Base-by-base conservation (phyloP, 2,113 vertebrate species). In the Oncorhynchus nerka region DNA sequence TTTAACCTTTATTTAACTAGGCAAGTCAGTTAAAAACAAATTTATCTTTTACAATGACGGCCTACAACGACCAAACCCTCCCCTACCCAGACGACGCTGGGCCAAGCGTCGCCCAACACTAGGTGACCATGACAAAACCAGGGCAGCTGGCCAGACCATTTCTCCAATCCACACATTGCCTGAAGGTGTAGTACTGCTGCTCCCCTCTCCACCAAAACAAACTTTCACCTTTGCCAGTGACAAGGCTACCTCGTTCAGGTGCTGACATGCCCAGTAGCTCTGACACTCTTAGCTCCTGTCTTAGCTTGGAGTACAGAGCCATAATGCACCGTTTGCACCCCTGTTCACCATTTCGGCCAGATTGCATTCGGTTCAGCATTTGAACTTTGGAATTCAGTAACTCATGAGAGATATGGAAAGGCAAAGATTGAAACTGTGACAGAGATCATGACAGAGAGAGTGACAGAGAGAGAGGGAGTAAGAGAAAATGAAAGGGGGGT, bases 401-500 rank as follows among this genome's bases (percentile, higher is more conserved):
- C 19, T 28, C 22, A n/a, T 26, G 11, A 68, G 48, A 68, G 26
- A 26, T 67, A 22, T 9, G 70, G 3, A 76, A 11, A 26, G 67
- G 28, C 8, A 48, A 16, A 77, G 48, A 48, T 15, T 5, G 4
- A 26, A 1, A 69, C 0, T 26, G 20, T n/a, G 34, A 68, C 57
- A 72, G 66, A 49, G 24, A 72, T 28, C 28, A 48, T 66, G 39
- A 70, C 6, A 73, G 32, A 75, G 57, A 48, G 64, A 62, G 57
- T 59, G 28, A 74, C 24, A 79, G 67, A 65, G 20, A 66, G 68
- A 65, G 22, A n/a, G 7, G 48, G 72, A 71, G 24, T 70, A 55
- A 55, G 16, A 55, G 16, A 19, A 55, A 45, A 45, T 45, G 3
- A 45, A 45, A 45, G 22, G 45, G 19, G 59, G 68, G 30, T 22